A percentile compares a stretch with the other conserved stretches of the same genome.
These are phyloP conservation scores for Liodrosophila aerea DNA, from an alignment of 2,888 invertebrate genomes.

Conservation along the genomic window DNA sequence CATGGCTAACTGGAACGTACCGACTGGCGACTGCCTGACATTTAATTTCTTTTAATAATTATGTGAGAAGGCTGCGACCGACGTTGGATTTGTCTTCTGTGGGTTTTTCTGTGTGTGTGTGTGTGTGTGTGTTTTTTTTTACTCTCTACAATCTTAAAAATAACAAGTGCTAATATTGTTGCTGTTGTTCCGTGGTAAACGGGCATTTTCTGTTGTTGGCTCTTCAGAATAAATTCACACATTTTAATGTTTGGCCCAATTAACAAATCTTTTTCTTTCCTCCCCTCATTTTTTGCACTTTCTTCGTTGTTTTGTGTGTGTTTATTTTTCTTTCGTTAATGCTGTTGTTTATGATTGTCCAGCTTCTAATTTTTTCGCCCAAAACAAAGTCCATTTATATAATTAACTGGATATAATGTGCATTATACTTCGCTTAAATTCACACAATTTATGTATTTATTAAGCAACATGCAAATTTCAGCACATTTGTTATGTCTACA, in stretches of 20 bases:
- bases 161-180: neutral
- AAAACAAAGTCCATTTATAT: conserved; percentile 18
- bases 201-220: conserved; percentile 31
- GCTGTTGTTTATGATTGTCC: conserved; percentile 33
- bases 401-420: conserved; percentile 27
- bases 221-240: conserved; percentile 49
- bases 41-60: conserved; percentile 65
- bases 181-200: conserved; percentile 19
- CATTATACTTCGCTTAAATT: conserved; percentile 3
- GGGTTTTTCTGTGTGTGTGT: conserved; percentile 9
- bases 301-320: conserved; percentile 1
- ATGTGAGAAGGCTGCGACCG: conserved; percentile 49
- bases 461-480: too few species aligned
- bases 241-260: conserved; percentile 59
- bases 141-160: neutral
- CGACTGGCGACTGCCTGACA: conserved; percentile 36
- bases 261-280: conserved; percentile 24
- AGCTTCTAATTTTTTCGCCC: conserved; percentile 28
- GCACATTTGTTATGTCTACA: too few species aligned
- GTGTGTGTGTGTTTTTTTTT: neutral
- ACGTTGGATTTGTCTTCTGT: conserved; percentile 46
- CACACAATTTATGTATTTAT: neutral
- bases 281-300: conserved; percentile 2
- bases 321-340: conserved; percentile 17
- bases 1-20: too few species aligned